Evolutionary conservation across 2,113 vertebrate species (phyloP), one percentile per base, ranked within the genome.

Genomic region (Dipodomys merriami): DNA sequence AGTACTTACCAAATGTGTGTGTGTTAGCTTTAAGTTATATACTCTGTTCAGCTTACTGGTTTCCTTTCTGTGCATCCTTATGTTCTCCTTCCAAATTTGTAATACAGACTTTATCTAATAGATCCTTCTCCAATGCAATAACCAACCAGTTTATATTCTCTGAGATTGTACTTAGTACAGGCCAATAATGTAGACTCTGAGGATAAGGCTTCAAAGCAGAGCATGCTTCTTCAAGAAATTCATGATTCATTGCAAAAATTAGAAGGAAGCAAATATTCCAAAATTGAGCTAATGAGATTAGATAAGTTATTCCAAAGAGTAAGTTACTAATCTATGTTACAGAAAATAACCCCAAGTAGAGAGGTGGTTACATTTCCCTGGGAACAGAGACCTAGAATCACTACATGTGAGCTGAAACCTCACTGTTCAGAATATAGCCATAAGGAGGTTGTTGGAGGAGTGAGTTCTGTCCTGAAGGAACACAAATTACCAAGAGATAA

Each of bases 381-480:
- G 10, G 7, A 73, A 35, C 4, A 4, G 12, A 57, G 6, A 4
- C 13, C 60, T 76, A 23, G 9, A 9, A 23, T 57, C 82, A 65
- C n/a, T 19, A 11, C 23, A 2, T 29, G 49, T 27, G 35, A 71
- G 19, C 25, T 80, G 67, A 79, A n/a, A 76, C 8, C 49, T 83
- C 71, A 18, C 19, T 35, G 3, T 19, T 90, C 13, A 27, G 46
- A 44, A 35, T 1, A 33, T 13, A n/a, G 18, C 1, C 2, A 6
- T 5, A 5, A 49, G 0, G 35, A 0, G 4, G 2, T 1, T 7
- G 18, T 27, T n/a, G 6, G 0, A 5, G 15, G 16, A 16, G 16
- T 62, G 68, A 60, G 4, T 8, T 30, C 3, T 22, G 5, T 5
- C 13, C 13, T n/a, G 77, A 74, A 82, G 9, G 15, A 83, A 27